Conservation (phyloP, 64 coral and sea anemone species). For the Pachyseris speciosa region DNA sequence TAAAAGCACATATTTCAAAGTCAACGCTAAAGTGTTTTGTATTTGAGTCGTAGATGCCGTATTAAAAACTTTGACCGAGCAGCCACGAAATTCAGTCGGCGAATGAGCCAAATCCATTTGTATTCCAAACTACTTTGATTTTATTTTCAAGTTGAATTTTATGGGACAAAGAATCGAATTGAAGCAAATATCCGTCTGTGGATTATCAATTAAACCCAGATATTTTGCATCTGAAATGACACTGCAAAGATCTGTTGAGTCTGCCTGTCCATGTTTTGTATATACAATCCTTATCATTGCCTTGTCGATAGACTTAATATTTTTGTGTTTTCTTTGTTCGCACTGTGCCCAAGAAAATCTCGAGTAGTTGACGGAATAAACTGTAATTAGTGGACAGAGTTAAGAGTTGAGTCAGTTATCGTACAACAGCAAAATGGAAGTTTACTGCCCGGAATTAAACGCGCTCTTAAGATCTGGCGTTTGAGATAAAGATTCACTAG, state of each 20-base stretch:
- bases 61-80: no score
- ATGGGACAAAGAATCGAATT: background rate
- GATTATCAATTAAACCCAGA: constrained; percentile 8
- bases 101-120: background rate
- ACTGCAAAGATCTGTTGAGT: background rate
- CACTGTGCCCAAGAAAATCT: background rate
- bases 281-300: background rate
- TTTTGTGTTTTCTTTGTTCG: background rate
- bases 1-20: constrained; percentile 11
- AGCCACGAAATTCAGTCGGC: background rate
- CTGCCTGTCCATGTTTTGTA: background rate
- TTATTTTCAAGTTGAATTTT: background rate
- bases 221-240: constrained; percentile 1
- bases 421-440: background rate
- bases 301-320: background rate
- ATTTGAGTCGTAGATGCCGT: background rate
- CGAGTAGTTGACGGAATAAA: background rate
- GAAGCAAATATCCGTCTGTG: constrained; percentile 14
- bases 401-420: background rate
- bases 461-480: background rate
- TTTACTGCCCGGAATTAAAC: background rate
- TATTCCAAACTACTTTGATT: background rate
- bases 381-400: background rate
- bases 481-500: no score
- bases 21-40: background rate